phyloP scores from a whole-genome alignment of 2,113 vertebrate genomes.

The Scopus umbretta region DNA sequence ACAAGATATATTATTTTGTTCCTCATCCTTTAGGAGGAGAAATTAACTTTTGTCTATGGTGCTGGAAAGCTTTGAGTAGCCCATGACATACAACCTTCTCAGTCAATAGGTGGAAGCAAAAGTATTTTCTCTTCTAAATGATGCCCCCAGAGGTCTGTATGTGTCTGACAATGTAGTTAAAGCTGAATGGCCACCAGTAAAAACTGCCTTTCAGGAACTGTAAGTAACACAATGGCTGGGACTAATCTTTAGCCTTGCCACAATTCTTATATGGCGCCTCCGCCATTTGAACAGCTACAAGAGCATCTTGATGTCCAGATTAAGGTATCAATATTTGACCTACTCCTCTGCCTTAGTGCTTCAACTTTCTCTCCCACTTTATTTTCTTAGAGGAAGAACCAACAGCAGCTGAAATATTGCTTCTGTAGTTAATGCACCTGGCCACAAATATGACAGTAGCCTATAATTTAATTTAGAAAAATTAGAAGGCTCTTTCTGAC shows the following conservation, averaged over 20 bases:
- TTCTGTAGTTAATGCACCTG: not conserved
- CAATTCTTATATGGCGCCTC: not conserved
- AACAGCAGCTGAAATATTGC: not conserved
- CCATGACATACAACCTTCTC: not conserved
- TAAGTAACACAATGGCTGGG: not conserved
- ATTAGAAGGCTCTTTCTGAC: constrained; percentile 19
- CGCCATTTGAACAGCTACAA: not conserved
- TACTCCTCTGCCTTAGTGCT: not conserved
- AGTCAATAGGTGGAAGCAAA: not conserved
- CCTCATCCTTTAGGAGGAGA: not conserved
- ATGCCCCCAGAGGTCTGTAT: not conserved
- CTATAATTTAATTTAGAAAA: constrained; percentile 49
- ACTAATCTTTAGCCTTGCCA: not conserved
- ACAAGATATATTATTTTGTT: not conserved
- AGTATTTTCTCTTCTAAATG: not conserved
- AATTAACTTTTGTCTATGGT: not conserved
- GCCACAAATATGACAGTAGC: not conserved
- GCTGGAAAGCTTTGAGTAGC: not conserved
- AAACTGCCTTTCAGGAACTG: not conserved
- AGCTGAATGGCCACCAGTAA: not conserved
- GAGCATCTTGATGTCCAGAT: not conserved
- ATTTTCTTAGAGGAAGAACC: not conserved
- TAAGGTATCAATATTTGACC: not conserved
- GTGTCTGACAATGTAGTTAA: not conserved
- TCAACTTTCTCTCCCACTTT: not conserved